Evolutionary conservation across 2,888 invertebrate species (phyloP), one percentile per base, ranked within the genome.

Genomic region (Tiliacea citrago): DNA sequence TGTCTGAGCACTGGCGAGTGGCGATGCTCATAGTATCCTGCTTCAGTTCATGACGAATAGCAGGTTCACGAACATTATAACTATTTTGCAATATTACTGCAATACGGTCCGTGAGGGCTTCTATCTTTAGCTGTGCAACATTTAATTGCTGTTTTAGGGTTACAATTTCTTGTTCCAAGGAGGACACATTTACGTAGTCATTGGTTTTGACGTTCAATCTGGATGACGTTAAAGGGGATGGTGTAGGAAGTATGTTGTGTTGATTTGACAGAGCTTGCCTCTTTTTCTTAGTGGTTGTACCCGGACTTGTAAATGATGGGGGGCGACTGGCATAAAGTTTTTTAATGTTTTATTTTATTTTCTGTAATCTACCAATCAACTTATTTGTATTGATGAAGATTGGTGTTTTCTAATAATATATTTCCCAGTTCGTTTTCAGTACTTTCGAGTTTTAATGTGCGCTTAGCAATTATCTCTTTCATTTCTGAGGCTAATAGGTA

Each of bases 221-320:
- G 47, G 55, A 45, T 57, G 72, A 39, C 47, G 58, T n/a, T n/a
- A n/a, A n/a, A n/a, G n/a, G n/a, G n/a, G n/a, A 45, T 16, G 55
- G 55, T n/a, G 57, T 24, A 58, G 49, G 39, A 65, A 29, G 49
- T 45, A 21, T 55, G 47, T 24, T 45, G 65, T 55, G 47, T 24
- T 45, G 65, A 63, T 6, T 57, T 71, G 63, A 13, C 39, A 49
- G 66, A 49, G 66, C 1, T 73, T 1, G 66, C 18, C 51, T 49
- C 66, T 60, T 73, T 58, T 73, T 73, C 49, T 60, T 73, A 35
- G 60, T 7, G 18, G 29, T 58, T 58, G 45, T 13, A 21, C 29
- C 39, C 24, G 72, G 72, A 67, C 66, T 49, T 39, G 66, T 3
- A 60, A 71, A 71, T 67, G 1, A 60, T 8, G 49, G 51, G 42